phyloP scores from a whole-genome alignment of 2,113 vertebrate species.

The Mirounga angustirostris region DNA sequence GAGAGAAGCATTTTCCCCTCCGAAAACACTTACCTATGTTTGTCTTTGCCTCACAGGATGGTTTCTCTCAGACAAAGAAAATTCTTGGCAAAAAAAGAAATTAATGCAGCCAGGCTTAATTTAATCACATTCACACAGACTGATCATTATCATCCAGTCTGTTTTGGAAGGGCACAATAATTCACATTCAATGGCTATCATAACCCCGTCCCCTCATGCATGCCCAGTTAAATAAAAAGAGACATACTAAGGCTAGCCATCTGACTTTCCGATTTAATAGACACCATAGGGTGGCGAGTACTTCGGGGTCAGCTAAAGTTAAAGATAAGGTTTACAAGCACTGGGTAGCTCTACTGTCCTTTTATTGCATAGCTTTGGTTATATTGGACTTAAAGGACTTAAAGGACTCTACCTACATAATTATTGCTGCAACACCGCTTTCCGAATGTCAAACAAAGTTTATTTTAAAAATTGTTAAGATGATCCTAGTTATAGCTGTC shows the following conservation, averaged over 20 bases:
- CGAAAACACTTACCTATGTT: constrained; percentile 67
- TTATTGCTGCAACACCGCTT: constrained; percentile 49
- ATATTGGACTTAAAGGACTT: constrained; percentile 23
- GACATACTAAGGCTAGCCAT: constrained; percentile 13
- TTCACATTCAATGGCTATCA: constrained; percentile 63
- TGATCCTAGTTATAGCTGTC: constrained; percentile 62
- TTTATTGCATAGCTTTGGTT: background rate
- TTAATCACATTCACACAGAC: constrained; percentile 74
- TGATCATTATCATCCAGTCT: constrained; percentile 52
- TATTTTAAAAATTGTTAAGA: constrained; percentile 80
- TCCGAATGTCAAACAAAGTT: constrained; percentile 77
- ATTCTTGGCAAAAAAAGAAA: constrained; percentile 73
- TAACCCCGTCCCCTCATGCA: constrained; percentile 25
- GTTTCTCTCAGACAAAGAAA: constrained; percentile 57
- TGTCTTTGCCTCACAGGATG: constrained; percentile 44
- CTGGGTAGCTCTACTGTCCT: background rate
- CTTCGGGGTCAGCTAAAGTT: background rate
- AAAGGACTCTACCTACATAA: constrained; percentile 57
- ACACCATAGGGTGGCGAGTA: background rate
- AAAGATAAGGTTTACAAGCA: constrained; percentile 38
- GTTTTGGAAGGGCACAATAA: constrained; percentile 71
- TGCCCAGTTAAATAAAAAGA: constrained; percentile 55
- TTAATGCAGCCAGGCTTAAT: constrained; percentile 73
- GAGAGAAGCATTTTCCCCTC: constrained; percentile 26
- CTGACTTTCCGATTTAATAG: constrained; percentile 2